Conservation (phyloP, 2,888 invertebrate species). For the Scaeva pyrastri region DNA sequence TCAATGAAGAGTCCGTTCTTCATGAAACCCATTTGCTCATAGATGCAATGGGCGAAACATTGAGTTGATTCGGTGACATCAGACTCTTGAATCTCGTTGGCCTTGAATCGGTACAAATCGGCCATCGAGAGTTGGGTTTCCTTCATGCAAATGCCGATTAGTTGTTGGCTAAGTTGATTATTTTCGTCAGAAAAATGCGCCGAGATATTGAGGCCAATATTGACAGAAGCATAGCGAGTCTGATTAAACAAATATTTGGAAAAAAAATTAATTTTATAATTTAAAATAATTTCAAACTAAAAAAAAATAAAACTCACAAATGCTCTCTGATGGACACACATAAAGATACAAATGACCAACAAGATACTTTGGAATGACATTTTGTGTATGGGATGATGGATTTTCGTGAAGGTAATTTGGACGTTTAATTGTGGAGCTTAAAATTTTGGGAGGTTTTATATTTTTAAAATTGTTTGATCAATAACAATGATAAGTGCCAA, state of each 20-base stretch:
- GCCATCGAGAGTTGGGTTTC: constrained; percentile 80
- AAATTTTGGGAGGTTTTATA: constrained; percentile 47
- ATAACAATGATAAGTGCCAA: constrained; percentile 35
- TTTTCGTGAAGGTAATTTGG: not conserved
- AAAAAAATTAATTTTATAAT: not conserved
- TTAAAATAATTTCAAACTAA: not conserved
- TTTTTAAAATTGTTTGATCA: constrained; percentile 35
- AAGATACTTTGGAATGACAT: constrained; percentile 43
- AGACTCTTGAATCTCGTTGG: constrained; percentile 57
- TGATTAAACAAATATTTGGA: not conserved
- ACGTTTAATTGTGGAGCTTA: constrained; percentile 7
- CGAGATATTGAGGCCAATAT: constrained; percentile 53
- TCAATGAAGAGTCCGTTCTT: constrained; percentile 78
- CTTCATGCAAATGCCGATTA: constrained; percentile 79
- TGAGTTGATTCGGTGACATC: constrained; percentile 79
- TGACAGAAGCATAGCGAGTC: constrained; percentile 54
- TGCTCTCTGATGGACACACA: constrained; percentile 33
- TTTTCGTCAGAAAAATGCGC: constrained; percentile 57
- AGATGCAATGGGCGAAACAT: constrained; percentile 80
- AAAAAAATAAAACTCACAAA: constrained; percentile 59
- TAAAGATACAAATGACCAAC: constrained; percentile 9
- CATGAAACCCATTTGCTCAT: constrained; percentile 79
- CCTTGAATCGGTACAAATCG: constrained; percentile 78
- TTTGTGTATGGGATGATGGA: not conserved
- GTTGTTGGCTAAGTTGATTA: constrained; percentile 73